Percentiles rank a stretch among this genome's conserved stretches.
These are phyloP conservation scores for Eupithecia inturbata DNA, from an alignment of 2,888 invertebrate species.

Conservation along the genomic window DNA sequence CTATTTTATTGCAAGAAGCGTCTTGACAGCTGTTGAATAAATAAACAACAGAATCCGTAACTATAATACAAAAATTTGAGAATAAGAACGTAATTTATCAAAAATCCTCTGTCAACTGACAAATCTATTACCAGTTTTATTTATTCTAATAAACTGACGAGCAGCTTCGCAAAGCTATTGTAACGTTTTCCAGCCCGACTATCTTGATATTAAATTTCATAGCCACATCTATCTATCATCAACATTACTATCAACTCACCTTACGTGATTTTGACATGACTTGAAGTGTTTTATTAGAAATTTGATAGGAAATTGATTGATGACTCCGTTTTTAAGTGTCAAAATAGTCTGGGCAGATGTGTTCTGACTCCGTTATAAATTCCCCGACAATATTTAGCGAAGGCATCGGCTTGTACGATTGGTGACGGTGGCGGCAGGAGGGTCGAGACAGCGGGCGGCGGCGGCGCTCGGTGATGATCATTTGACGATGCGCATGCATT, in stretches of 20 bases:
- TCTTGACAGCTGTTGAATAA: conserved; percentile 6
- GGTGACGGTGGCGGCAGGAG: conserved; percentile 25
- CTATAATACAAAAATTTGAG: not conserved
- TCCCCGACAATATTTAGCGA: conserved; percentile 38
- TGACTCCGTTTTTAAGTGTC: not conserved
- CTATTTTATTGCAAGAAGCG: conserved; percentile 20
- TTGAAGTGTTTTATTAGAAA: not conserved
- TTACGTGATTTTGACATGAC: not conserved
- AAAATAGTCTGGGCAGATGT: conserved; percentile 15
- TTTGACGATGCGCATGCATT: conserved; percentile 54
- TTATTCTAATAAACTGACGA: conserved; percentile 17
- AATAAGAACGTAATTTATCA: not conserved
- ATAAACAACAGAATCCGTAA: not conserved
- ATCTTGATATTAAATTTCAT: conserved; percentile 8
- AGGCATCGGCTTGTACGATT: conserved; percentile 28
- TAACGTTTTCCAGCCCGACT: conserved; percentile 18
- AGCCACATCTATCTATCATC: not conserved
- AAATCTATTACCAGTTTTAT: not conserved
- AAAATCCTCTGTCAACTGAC: not conserved
- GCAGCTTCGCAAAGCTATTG: conserved; percentile 19
- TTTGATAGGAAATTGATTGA: not conserved
- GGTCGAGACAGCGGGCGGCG: conserved; percentile 17
- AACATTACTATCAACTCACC: not conserved
- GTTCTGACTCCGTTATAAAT: conserved; percentile 35
- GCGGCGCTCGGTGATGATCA: conserved; percentile 50